Conservation (phyloP, 2,888 invertebrate species). For the Leucoma salicis region DNA sequence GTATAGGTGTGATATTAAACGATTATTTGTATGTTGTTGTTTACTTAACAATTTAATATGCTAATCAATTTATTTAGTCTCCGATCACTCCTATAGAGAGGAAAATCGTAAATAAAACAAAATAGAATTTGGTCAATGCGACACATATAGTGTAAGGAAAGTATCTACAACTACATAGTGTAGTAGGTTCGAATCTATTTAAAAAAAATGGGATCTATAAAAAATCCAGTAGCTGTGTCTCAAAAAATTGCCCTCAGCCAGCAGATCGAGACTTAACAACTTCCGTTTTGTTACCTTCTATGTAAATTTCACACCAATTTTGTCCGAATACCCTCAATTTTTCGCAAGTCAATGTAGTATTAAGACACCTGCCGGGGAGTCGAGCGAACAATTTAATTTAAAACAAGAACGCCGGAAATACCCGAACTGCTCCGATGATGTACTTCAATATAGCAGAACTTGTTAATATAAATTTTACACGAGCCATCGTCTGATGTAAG, state of each 20-base stretch:
- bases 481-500: slow-evolving; percentile 20
- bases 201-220: no score
- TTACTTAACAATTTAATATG: no score
- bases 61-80: no score
- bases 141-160: no score
- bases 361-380: slow-evolving; percentile 46
- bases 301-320: slow-evolving; percentile 6
- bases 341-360: slow-evolving; percentile 14
- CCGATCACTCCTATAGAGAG: no score
- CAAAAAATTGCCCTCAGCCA: neutral
- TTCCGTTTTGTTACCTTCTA: neutral
- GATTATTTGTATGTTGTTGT: no score
- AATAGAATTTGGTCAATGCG: no score
- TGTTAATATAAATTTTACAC: slow-evolving; percentile 61
- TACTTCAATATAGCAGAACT: slow-evolving; percentile 53
- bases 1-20: no score
- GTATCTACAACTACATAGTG: no score
- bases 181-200: no score
- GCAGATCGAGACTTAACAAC: neutral
- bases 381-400: slow-evolving; percentile 72
- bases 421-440: slow-evolving; percentile 57
- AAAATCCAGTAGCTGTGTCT: no score
- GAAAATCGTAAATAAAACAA: no score
- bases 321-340: slow-evolving; percentile 9
- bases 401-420: slow-evolving; percentile 43